These are phyloP conservation scores for Drosophila nr. perissopoda DNA, from an alignment of 2,888 invertebrate genomes.

Conservation along the genomic window DNA sequence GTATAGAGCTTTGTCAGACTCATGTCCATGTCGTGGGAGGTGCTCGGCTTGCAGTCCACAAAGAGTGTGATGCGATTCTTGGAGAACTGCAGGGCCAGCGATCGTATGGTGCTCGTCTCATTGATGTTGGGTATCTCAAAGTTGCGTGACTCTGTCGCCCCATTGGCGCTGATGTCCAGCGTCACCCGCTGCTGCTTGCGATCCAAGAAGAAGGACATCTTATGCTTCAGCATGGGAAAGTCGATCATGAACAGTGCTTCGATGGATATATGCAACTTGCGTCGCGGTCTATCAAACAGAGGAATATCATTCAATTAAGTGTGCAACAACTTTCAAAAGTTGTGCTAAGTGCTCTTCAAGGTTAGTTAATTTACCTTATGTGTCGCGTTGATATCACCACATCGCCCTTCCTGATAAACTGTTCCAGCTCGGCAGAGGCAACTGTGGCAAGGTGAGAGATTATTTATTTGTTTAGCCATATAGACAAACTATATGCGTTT, in stretches of 20 bases:
- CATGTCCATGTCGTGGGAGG: conserved; percentile 83
- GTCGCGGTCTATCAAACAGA: conserved; percentile 78
- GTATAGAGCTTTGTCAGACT: conserved; percentile 83
- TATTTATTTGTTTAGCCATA: not conserved
- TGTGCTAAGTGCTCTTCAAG: conserved; percentile 36
- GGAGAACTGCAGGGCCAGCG: conserved; percentile 83
- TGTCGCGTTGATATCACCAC: conserved; percentile 85
- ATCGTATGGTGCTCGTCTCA: conserved; percentile 85
- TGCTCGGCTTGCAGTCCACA: conserved; percentile 84
- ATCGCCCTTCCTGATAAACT: conserved; percentile 84
- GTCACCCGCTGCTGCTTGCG: conserved; percentile 84
- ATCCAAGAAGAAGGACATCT: conserved; percentile 85
- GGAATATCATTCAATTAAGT: conserved; percentile 1
- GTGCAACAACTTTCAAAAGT: conserved; percentile 3
- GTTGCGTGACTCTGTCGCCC: conserved; percentile 83
- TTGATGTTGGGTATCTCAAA: conserved; percentile 84
- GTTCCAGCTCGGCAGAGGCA: conserved; percentile 84
- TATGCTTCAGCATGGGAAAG: conserved; percentile 84
- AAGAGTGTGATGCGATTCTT: conserved; percentile 82
- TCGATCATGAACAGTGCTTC: conserved; percentile 85
- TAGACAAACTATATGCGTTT: not conserved
- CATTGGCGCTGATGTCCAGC: conserved; percentile 83
- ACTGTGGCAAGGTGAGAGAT: conserved; percentile 63
- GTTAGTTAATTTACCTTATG: conserved; percentile 80
- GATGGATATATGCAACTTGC: conserved; percentile 84